These are phyloP conservation scores for Oplegnathus fasciatus DNA, from an alignment of 2,113 vertebrate species.

Conservation along the genomic window DNA sequence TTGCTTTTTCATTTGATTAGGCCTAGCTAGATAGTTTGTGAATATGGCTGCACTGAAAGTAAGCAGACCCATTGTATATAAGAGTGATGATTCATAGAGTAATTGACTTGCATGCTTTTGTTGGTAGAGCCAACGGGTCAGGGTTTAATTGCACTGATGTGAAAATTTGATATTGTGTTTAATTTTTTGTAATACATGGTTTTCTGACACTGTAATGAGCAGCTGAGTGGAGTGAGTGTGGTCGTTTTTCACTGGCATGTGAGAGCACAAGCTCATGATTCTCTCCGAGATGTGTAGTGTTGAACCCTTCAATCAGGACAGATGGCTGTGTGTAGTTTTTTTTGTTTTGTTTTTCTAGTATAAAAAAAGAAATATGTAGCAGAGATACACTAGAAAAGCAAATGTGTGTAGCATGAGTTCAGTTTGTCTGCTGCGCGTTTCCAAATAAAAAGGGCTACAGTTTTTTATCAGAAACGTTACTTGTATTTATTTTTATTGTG, in stretches of 20 bases:
- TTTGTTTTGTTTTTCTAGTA: conserved; percentile 42
- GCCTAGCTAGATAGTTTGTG: conserved; percentile 52
- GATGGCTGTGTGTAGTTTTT: conserved; percentile 52
- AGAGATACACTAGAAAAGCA: conserved; percentile 74
- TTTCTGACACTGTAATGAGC: conserved; percentile 66
- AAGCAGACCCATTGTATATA: conserved; percentile 74
- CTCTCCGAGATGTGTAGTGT: conserved; percentile 68
- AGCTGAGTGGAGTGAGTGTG: conserved; percentile 72
- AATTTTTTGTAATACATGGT: conserved; percentile 68
- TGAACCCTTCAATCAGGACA: conserved; percentile 61
- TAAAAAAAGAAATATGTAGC: conserved; percentile 78
- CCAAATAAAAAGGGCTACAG: conserved; percentile 85
- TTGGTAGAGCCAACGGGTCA: conserved; percentile 80
- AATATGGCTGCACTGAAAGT: conserved; percentile 60
- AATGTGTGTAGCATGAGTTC: conserved; percentile 81
- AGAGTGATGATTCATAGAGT: conserved; percentile 68
- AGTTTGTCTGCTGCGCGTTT: conserved; percentile 72
- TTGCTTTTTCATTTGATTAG: conserved; percentile 63
- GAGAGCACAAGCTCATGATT: conserved; percentile 73
- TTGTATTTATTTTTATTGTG: conserved; percentile 78
- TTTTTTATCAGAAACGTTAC: conserved; percentile 75
- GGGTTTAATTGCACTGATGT: conserved; percentile 85
- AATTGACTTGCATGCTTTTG: conserved; percentile 81
- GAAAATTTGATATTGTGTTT: conserved; percentile 75
- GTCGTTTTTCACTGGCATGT: conserved; percentile 70